Evolutionary conservation across 2,797 vertebrate genomes (phyloP).

Genomic region (Pangasius sanitwongsei): DNA sequence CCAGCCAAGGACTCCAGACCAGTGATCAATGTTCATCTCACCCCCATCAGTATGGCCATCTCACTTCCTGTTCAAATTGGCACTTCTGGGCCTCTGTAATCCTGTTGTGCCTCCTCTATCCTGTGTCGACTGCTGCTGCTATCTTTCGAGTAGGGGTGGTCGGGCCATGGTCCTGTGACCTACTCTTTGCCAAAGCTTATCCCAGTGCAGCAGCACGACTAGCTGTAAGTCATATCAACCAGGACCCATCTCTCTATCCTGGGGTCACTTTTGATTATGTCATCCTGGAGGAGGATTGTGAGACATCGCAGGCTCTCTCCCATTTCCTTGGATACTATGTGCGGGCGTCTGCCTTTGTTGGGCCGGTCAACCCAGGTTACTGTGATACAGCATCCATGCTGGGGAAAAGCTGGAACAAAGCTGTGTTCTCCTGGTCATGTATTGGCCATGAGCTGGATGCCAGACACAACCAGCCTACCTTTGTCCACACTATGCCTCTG

Average conservation of each 20-base stretch:
- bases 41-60: neutral
- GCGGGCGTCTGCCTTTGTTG: conserved; percentile 81
- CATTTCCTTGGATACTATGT: conserved; percentile 78
- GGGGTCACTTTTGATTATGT: conserved; percentile 77
- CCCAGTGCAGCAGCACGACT: conserved; percentile 81
- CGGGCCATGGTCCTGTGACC: conserved; percentile 88
- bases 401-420: conserved; percentile 87
- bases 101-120: conserved; percentile 57
- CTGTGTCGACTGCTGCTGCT: conserved; percentile 53
- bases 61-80: conserved; percentile 18
- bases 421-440: conserved; percentile 88
- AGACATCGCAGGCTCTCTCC: conserved; percentile 79
- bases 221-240: conserved; percentile 81
- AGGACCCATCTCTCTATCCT: conserved; percentile 73
- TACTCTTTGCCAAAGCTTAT: conserved; percentile 84
- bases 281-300: conserved; percentile 85
- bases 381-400: conserved; percentile 84
- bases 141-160: conserved; percentile 82
- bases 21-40: conserved; percentile 39
- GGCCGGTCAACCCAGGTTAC: conserved; percentile 87
- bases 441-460: conserved; percentile 81
- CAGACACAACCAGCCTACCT: conserved; percentile 72
- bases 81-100: conserved; percentile 58
- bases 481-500: conserved; percentile 79
- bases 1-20: conserved; percentile 54